A percentile compares a stretch with the other conserved stretches of the same genome.
These are phyloP conservation scores for Ophioderma brevispina DNA, from an alignment of 35 echinoderm and acorn worm genomes.

Conservation along the genomic window DNA sequence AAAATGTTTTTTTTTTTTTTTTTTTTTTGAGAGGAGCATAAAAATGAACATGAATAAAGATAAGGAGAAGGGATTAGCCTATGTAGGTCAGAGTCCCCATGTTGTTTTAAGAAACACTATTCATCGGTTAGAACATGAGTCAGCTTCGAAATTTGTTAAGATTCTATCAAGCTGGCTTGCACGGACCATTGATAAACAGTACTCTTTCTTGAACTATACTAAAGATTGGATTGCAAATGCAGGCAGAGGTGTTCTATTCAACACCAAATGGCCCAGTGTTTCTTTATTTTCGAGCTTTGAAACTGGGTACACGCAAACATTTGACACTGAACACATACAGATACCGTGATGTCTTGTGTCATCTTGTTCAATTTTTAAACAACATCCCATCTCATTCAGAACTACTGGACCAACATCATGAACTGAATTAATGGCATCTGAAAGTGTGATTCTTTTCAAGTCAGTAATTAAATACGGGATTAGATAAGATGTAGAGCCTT, in stretches of 20 bases:
- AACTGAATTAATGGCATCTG: neutral
- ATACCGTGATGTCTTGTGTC: neutral
- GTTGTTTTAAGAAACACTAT: neutral
- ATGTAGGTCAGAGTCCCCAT: neutral
- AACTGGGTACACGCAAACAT: neutral
- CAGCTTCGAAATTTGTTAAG: neutral
- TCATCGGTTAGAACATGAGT: neutral
- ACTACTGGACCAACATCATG: slow-evolving; percentile 1
- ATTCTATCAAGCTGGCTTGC: neutral
- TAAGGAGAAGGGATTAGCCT: neutral
- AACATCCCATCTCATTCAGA: neutral
- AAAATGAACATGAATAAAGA: neutral
- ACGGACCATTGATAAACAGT: neutral
- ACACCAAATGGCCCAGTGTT: neutral
- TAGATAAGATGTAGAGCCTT: neutral
- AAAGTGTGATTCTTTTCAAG: too few relatives aligned
- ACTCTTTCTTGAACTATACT: neutral
- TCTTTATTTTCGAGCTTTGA: neutral
- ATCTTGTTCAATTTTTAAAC: neutral
- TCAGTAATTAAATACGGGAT: neutral
- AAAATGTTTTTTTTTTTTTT: too few relatives aligned
- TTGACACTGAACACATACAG: neutral
- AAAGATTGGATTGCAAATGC: neutral
- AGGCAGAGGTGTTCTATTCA: neutral
- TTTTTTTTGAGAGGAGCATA: too few relatives aligned